Conservation (phyloP, 2,888 invertebrate genomes). For the Microplitis deprimator region DNA sequence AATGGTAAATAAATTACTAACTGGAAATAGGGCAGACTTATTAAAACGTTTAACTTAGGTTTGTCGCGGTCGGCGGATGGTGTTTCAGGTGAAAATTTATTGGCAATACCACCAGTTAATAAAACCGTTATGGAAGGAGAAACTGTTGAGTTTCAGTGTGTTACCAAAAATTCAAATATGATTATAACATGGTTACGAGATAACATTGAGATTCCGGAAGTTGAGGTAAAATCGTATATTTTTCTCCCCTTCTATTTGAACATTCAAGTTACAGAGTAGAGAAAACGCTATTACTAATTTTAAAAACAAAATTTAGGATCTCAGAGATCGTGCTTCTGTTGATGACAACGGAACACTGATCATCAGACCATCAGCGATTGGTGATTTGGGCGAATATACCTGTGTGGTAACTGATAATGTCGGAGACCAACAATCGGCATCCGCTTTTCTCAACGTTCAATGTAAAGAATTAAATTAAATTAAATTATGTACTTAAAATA, state of each 20-base stretch:
- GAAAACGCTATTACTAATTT: slow-evolving; percentile 9
- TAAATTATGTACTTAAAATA: not conserved
- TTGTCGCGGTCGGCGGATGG: slow-evolving; percentile 65
- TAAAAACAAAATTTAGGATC: slow-evolving; percentile 71
- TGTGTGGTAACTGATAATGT: slow-evolving; percentile 85
- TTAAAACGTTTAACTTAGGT: slow-evolving; percentile 71
- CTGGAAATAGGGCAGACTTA: slow-evolving; percentile 67
- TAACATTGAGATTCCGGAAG: slow-evolving; percentile 70
- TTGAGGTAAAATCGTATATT: slow-evolving; percentile 60
- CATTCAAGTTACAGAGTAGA: not conserved
- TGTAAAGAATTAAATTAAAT: slow-evolving; percentile 76
- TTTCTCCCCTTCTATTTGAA: not conserved
- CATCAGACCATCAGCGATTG: slow-evolving; percentile 83
- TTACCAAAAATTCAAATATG: slow-evolving; percentile 81
- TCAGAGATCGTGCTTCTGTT: slow-evolving; percentile 76
- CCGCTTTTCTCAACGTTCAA: slow-evolving; percentile 91
- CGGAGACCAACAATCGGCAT: slow-evolving; percentile 84
- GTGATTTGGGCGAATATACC: slow-evolving; percentile 89
- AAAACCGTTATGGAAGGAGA: slow-evolving; percentile 89
- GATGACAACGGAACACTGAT: slow-evolving; percentile 86
- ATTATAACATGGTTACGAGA: slow-evolving; percentile 75
- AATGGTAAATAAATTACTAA: slow-evolving; percentile 60
- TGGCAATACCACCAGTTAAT: slow-evolving; percentile 90
- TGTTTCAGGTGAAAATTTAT: slow-evolving; percentile 85
- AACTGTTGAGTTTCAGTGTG: slow-evolving; percentile 85